Evolutionary conservation across 1,140 invertebrate genomes (phyloP), one percentile per base, ranked within the genome.

Genomic region (Zaprionus lachaisei): DNA sequence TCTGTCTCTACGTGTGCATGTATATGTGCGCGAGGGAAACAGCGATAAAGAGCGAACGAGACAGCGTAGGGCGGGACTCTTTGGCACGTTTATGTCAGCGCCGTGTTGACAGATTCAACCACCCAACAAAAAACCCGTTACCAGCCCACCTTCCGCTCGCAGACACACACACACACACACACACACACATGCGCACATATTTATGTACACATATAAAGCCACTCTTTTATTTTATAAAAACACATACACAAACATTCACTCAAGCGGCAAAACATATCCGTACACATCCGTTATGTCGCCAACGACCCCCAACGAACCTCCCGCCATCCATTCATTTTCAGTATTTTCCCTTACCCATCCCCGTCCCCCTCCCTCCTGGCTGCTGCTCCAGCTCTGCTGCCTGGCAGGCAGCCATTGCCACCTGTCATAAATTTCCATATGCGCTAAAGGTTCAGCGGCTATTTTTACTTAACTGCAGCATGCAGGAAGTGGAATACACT

Each of bases 391-490:
- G 38, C 55, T 17, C 41, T 9, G 5, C 41, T 47, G 37, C 12
- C 41, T n/a, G 60, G 63, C 69, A 56, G 65, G 62, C 75, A 81
- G 74, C 77, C 78, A 87, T 80, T 89, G 84, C 84, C 84, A 87
- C 84, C 84, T 87, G 84, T 87, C 84, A 87, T 87, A 87, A 89
- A 87, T 89, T 89, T 87, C 78, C 84, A 87, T 87, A 74, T 77
- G 65, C 81, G 81, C 79, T 64, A 73, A 67, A 89, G 77, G 80
- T 83, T 79, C 80, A 76, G 74, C 71, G 65, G 49, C 55, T 74
- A 70, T 72, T 79, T 74, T 76, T 37, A 74, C 66, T 63, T 62
- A 67, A 44, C 31, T 56, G 28, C 57, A 55, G 28, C 57, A 51
- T 9, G 57, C 51, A 58, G 69, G 44, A 77, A 67, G 51, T 68